Base-by-base conservation (phyloP, 2,888 invertebrate genomes). In the Drymonia ruficornis region DNA sequence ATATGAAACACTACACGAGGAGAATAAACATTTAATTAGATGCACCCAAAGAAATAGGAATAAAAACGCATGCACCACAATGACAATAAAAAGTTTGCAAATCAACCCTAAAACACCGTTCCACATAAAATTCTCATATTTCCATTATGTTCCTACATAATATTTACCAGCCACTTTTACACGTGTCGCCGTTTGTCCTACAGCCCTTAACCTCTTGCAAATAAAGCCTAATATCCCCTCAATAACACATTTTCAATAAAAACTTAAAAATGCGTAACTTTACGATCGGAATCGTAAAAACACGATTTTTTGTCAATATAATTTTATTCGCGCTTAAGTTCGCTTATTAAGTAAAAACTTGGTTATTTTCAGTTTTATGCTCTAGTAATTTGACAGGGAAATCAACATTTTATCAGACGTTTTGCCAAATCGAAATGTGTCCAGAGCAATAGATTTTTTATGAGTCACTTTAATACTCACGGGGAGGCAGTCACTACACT, bases 321-420 rank as follows among this genome's bases (percentile, higher is more conserved):
- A 69, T 72, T 74, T 76, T 69, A 70, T 73, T 52, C 46, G 57
- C 59, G 53, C 65, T 74, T 69, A 73, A 69, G 60, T 69, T 68
- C 56, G 59, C 63, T 73, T 69, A 67, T 67, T 70, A 67, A 68
- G 62, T 65, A 51, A 61, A 66, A 50, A 66, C 68, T 63, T 59
- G 61, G 60, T 55, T 56, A 59, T 63, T 62, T 56, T 57, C 49
- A 44, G 50, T 49, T 65, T 67, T 65, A 66, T 65, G 45, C 34
- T 46, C 57, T 45, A 49, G 50, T 57, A 60, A 57, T 56, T 65
- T 68, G 68, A 66, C 63, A 52, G 53, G 59, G 61, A 46, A 36
- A 43, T 31, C 44, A 18, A 38, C 5, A 7, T 40, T 34, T 42
- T 40, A 40, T 42, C 19, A n/a, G 43, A 5, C 15, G 18, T 43